These are phyloP conservation scores for Brachypteracias leptosomus DNA, from an alignment of 2,113 vertebrate species.

Conservation along the genomic window DNA sequence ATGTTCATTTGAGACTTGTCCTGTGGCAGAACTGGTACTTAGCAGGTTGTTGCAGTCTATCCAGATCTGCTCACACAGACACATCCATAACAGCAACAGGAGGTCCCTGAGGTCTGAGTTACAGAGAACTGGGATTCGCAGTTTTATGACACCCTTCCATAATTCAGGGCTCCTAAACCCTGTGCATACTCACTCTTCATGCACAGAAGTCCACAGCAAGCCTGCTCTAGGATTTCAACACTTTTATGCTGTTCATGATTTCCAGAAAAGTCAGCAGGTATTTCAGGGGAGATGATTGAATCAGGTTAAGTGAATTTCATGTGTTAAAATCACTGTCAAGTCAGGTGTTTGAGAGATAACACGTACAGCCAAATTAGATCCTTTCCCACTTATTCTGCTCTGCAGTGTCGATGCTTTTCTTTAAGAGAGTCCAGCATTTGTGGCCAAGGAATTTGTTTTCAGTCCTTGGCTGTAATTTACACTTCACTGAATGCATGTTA, in stretches of 20 bases:
- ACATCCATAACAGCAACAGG: not conserved
- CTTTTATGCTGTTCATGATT: not conserved
- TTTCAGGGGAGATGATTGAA: not conserved
- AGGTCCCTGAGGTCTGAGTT: not conserved
- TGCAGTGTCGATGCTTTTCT: not conserved
- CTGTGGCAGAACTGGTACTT: not conserved
- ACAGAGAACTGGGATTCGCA: not conserved
- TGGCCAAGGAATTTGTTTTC: not conserved
- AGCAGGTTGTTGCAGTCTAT: not conserved
- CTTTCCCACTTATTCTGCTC: not conserved
- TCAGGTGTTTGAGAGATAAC: not conserved
- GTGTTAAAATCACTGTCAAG: not conserved
- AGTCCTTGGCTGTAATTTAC: constrained; percentile 3
- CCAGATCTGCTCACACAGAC: not conserved
- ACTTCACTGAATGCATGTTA: not conserved
- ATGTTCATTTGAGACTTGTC: not conserved
- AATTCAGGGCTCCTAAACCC: not conserved
- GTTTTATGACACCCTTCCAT: not conserved
- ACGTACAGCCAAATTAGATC: not conserved
- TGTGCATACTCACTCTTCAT: not conserved
- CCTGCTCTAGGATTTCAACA: not conserved
- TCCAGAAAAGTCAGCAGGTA: not conserved
- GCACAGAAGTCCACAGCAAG: not conserved
- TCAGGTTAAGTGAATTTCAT: not conserved
- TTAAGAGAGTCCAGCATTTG: not conserved